Conservation (phyloP, 2,113 vertebrate genomes). For the Thinocorus orbignyianus region DNA sequence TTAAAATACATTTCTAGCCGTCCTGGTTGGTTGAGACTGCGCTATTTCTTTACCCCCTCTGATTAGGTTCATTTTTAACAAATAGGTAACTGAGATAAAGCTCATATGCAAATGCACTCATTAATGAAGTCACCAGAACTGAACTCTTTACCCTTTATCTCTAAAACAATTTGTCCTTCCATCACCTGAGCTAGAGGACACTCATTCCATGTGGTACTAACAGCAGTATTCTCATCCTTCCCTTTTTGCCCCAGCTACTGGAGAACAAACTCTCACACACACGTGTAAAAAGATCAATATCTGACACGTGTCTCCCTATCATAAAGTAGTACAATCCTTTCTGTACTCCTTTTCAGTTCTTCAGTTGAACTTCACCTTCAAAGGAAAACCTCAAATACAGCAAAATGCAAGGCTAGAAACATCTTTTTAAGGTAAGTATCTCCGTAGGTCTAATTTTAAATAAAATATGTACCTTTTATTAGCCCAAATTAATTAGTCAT, state of each 20-base stretch:
- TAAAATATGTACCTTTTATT: background rate
- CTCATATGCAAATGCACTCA: background rate
- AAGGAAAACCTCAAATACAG: background rate
- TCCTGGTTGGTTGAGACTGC: background rate
- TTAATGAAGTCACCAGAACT: background rate
- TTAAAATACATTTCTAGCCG: background rate
- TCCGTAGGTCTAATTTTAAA: background rate
- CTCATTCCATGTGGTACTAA: background rate
- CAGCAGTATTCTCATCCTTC: rapidly evolving
- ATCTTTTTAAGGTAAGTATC: background rate
- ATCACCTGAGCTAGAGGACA: background rate
- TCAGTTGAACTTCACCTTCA: background rate
- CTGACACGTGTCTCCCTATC: background rate
- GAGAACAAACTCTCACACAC: background rate
- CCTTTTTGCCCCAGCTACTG: background rate
- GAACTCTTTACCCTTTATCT: background rate
- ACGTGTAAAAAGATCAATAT: background rate
- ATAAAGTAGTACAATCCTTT: background rate
- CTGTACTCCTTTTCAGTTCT: background rate
- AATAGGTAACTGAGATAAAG: background rate
- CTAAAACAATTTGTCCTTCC: background rate
- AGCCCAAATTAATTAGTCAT: background rate
- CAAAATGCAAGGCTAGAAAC: background rate
- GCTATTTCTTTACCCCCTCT: background rate
- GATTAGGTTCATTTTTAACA: background rate